phyloP scores from a whole-genome alignment of 2,113 vertebrate species.

The Colius striatus region DNA sequence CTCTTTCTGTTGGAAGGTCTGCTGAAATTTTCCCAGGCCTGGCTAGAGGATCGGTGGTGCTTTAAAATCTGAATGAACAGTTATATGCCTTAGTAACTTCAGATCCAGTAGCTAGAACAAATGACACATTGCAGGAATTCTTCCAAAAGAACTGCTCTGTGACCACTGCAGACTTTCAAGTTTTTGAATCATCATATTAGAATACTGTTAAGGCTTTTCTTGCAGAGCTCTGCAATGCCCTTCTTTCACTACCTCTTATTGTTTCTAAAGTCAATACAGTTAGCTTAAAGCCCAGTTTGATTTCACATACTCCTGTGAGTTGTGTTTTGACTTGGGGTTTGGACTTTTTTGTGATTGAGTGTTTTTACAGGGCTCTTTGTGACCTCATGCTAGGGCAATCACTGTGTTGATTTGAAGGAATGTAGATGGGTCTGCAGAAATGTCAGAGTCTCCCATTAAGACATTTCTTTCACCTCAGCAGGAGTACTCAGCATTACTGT shows the following conservation, averaged over 20 bases:
- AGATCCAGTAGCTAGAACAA: constrained; percentile 36
- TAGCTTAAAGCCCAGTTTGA: background rate
- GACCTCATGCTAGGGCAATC: constrained; percentile 34
- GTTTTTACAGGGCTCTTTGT: constrained; percentile 16
- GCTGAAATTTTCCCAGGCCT: constrained; percentile 22
- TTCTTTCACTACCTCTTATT: background rate
- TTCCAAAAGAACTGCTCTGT: constrained; percentile 18
- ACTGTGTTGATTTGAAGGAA: constrained; percentile 47
- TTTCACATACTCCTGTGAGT: background rate
- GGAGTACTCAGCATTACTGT: background rate
- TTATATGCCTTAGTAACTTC: background rate
- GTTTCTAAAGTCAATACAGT: background rate
- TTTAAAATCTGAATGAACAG: constrained; percentile 31
- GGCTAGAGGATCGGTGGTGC: background rate
- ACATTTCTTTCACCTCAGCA: constrained; percentile 58
- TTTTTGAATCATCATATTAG: background rate
- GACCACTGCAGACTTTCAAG: background rate
- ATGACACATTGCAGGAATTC: constrained; percentile 25
- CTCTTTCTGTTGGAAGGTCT: background rate
- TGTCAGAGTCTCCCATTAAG: constrained; percentile 56
- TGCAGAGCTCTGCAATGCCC: background rate
- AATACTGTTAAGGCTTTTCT: background rate
- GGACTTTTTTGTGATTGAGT: constrained; percentile 8
- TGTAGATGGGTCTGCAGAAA: constrained; percentile 52
- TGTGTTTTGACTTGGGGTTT: constrained; percentile 20